Conservation (phyloP, 2,113 vertebrate species). For the Myodes glareolus region DNA sequence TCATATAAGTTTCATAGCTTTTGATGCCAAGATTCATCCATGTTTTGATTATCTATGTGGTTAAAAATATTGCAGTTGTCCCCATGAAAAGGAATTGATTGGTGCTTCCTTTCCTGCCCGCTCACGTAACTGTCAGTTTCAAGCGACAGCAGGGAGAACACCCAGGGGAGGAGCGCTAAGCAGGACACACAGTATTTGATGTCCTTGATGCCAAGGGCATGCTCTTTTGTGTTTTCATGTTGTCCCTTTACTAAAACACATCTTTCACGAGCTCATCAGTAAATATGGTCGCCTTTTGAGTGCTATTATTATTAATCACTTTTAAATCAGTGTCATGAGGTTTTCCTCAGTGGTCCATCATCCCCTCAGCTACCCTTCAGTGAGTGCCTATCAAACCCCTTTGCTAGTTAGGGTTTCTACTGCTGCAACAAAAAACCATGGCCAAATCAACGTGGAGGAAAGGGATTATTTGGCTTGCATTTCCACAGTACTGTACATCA, state of each 20-base stretch:
- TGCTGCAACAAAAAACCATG: neutral
- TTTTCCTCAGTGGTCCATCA: neutral
- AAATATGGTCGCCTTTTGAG: neutral
- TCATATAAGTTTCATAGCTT: neutral
- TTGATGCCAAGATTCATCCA: neutral
- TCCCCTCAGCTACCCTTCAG: neutral
- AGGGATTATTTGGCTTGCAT: neutral
- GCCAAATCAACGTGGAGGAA: neutral
- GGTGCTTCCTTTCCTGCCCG: neutral
- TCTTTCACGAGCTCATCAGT: neutral
- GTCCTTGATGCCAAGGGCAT: neutral
- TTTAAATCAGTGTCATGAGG: neutral
- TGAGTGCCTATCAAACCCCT: neutral
- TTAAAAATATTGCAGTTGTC: neutral
- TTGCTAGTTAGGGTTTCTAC: neutral
- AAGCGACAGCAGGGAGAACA: neutral
- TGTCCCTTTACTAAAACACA: neutral
- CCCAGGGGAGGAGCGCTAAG: neutral
- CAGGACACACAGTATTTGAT: neutral
- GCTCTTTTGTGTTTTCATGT: neutral
- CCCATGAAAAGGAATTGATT: neutral
- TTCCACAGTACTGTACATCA: neutral
- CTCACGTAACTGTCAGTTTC: neutral
- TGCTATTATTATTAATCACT: neutral
- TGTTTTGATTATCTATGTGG: neutral